Evolutionary conservation across 2,113 vertebrate species (phyloP), one percentile per base, ranked within the genome.

Genomic region (Noturus placidus): DNA sequence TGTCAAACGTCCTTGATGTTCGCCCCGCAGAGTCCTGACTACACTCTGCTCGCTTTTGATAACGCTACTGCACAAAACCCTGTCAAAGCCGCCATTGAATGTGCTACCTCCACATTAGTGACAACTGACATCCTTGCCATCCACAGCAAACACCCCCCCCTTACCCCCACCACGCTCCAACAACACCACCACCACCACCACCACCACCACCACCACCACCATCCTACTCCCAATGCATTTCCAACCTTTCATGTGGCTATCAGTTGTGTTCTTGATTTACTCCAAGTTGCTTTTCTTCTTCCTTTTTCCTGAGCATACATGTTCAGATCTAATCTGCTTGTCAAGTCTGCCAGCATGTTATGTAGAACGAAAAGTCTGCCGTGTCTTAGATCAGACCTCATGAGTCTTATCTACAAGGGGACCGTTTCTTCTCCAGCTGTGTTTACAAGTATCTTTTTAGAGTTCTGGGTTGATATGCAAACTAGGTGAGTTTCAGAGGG

Each of bases 51-150:
- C 78, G 83, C 88, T 92, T 94, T 92, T 94, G 94, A 94, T 93
- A 94, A 94, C 90, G 91, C 93, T 94, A 93, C 89, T 91, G 90
- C 88, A 92, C 74, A 88, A 90, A 93, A 93, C 90, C 91, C 90
- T 91, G 90, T 92, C 92, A 93, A 91, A 91, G 91, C 91, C 82
- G 74, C 14, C 86, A 86, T 74, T 86, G 90, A 92, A 89, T 85
- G 92, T 89, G 89, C 88, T 91, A 61, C 85, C 91, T 92, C 91
- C 88, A 92, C 89, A 88, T 91, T 90, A 87, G 74, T 86, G 92
- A 90, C 91, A 91, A 90, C 89, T 92, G 92, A 93, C 89, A 91
- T 89, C 90, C 85, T 86, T 86, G 92, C 88, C 90, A 88, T 88
- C 59, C 59, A 52, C 89, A 84, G 91, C 88, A 88, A 87, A 92